Conservation (phyloP, 2,888 invertebrate species). For the Uloborus plumipes region DNA sequence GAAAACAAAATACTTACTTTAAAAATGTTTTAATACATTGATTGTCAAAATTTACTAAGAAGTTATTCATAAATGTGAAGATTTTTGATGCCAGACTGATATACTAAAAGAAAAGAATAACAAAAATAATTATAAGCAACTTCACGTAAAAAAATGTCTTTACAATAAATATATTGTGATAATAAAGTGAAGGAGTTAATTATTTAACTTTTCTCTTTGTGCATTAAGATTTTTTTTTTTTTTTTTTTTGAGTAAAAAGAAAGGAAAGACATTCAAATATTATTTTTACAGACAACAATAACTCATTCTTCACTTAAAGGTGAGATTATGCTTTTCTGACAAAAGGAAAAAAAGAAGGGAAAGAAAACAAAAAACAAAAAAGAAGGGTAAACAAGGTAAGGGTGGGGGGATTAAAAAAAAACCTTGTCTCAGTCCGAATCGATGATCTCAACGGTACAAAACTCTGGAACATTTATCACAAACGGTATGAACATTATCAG, state of each 20-base stretch:
- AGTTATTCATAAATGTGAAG: conserved; percentile 86
- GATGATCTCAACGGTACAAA: too few relatives aligned
- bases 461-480: too few relatives aligned
- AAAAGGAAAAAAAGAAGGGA: too few relatives aligned
- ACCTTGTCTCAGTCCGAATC: too few relatives aligned
- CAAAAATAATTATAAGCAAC: not conserved
- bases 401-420: too few relatives aligned
- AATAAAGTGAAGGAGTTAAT: not conserved
- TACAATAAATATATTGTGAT: not conserved
- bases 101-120: conserved; percentile 75
- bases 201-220: not conserved
- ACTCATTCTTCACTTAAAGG: not conserved
- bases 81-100: conserved; percentile 88
- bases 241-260: too few relatives aligned
- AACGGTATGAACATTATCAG: too few relatives aligned
- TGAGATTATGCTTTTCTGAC: too few relatives aligned
- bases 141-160: not conserved
- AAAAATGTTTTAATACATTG: conserved; percentile 69
- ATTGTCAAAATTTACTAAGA: conserved; percentile 79
- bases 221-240: too few relatives aligned
- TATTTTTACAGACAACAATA: not conserved
- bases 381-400: too few relatives aligned
- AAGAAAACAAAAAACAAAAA: too few relatives aligned
- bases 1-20: conserved; percentile 50
- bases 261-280: not conserved